Conservation (phyloP, 2,113 vertebrate species). For the Tapirus terrestris region DNA sequence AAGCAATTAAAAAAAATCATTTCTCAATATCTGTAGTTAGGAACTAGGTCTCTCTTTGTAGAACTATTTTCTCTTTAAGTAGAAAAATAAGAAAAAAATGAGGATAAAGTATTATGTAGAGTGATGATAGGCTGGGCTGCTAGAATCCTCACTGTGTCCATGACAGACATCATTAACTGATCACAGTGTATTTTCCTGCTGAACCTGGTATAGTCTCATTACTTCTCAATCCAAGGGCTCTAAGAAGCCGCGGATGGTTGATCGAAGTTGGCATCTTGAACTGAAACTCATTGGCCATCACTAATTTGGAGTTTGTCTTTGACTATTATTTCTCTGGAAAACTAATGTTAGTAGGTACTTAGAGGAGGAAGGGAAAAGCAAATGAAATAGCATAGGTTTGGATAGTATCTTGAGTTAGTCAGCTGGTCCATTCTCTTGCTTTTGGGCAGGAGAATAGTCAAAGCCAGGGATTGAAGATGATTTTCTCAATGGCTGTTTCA, state of each 20-base stretch:
- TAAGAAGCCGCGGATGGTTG: neutral
- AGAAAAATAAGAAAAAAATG: neutral
- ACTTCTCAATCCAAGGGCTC: neutral
- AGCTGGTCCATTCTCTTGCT: neutral
- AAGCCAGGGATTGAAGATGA: neutral
- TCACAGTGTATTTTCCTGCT: neutral
- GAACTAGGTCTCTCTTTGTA: slow-evolving; percentile 10
- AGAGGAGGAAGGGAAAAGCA: neutral
- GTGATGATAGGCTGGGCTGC: neutral
- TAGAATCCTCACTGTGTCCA: neutral
- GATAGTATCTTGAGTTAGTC: neutral
- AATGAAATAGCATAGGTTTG: neutral
- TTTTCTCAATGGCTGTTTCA: neutral
- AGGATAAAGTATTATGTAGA: neutral
- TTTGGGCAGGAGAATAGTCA: neutral
- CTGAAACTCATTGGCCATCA: neutral
- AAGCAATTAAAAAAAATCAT: slow-evolving; percentile 63
- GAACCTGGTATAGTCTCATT: neutral
- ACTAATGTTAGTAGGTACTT: neutral
- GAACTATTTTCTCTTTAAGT: neutral
- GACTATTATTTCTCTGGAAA: slow-evolving; percentile 1
- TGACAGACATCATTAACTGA: neutral
- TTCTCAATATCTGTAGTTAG: slow-evolving; percentile 44
- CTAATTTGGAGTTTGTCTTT: neutral
- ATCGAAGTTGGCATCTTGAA: neutral